Base-by-base conservation (phyloP, 2,888 invertebrate genomes). In the Autographa gamma region DNA sequence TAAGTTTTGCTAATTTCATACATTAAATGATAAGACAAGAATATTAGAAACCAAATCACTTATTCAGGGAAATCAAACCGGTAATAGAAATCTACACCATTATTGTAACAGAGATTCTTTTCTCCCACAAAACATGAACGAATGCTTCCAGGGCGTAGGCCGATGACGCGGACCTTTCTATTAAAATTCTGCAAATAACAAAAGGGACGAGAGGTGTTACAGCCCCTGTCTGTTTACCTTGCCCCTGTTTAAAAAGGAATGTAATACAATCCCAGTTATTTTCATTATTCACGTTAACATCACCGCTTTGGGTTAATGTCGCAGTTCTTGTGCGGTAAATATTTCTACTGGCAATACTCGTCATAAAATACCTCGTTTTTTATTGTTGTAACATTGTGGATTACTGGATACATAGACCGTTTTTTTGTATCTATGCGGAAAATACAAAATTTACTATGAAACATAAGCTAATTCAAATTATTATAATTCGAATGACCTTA, bases 131-230 rank as follows among this genome's bases (percentile, higher is more conserved):
- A 82, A 83, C 79, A 80, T 80, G 78, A 80, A 81, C 69, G 70
- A 77, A 65, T 73, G 75, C 62, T 68, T 60, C 65, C 73, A 76
- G 73, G 65, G 60, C 63, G 63, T 60, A 56, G 77, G 76, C 72
- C 75, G 82, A 83, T 86, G 85, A 85, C 84, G 77, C 76, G 78
- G 85, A 90, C 88, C 90, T 91, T 94, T 93, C 92, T 92, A 94
- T 93, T 94, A 93, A 94, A 94, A 95, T 94, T 94, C 92, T 92
- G 91, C 91, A 91, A 92, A 94, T 93, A 94, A 91, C 92, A 89
- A 90, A 92, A 92, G 91, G 93, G 89, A 86, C 87, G 82, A 83
- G 85, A 89, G 88, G 90, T 91, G 91, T 89, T 84, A 84, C 88
- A 84, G 82, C 87, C 93, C 91, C 90, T 86, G 93, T 93, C 92